Evolutionary conservation across 1,140 invertebrate genomes (phyloP), one percentile per base, ranked within the genome.

Genomic region (Pantala flavescens): DNA sequence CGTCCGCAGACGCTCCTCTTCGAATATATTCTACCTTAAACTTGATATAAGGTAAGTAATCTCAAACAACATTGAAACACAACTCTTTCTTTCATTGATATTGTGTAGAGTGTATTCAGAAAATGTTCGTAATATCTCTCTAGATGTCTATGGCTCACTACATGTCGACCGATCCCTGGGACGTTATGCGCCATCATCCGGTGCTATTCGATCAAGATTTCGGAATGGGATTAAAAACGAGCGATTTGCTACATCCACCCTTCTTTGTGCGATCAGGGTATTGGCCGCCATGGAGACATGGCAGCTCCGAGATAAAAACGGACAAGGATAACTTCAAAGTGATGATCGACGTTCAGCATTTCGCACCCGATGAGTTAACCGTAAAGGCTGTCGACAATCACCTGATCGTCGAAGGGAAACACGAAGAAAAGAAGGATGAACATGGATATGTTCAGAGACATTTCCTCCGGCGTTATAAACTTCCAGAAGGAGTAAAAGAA

Each of bases 281-380:
- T 55, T 43, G 24, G 7, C 49, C 43, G 10, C 75, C 75, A 0
- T 76, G 75, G 75, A 72, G 73, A 16, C 75, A 76, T 72, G 73
- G 73, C 10, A 24, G 7, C 24, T 76, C 73, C 2, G 43, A 63
- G 14, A 36, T 76, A 19, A 0, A 24, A 3, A 2, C n/a, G 24
- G 63, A 23, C 24, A 75, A 71, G 16, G 63, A 74, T n/a, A 63
- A 74, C 63, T 85, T 88, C 74, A 82, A 90, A 84, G 88, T 93
- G 0, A 90, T 89, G 70, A 83, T 95, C 63, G 91, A 93, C 79
- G 89, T 94, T 0, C 87, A 89, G 73, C 89, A 93, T 77, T 94
- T 93, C 81, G 86, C 87, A 75, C 92, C 93, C 0, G 90, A 94
- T 74, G 93, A 95, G 80, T 85, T 95, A 28, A 88, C 84, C 43